Evolutionary conservation across 2,888 invertebrate genomes (phyloP), one percentile per base, ranked within the genome.

Genomic region (Drosophila vallismaia): DNA sequence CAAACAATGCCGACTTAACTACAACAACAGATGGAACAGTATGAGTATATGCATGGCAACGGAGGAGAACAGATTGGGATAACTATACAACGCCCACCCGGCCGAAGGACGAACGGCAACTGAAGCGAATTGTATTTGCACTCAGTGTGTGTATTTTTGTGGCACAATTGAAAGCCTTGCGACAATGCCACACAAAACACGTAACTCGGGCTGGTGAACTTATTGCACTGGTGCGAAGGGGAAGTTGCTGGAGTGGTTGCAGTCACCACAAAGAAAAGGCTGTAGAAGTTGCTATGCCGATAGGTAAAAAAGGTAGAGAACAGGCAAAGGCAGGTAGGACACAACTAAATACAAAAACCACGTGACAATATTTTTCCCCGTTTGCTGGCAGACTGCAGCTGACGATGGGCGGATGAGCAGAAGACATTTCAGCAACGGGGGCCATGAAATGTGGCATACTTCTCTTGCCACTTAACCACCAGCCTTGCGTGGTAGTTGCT

Each of bases 341-440:
- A 72, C 78, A 77, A 73, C 82, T 83, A 86, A 84, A 86, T 84
- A 86, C 78, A 76, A 82, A 84, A 82, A 85, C 81, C 83, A 84
- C 87, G 86, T 87, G 87, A 85, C 85, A 84, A 87, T 85, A 87
- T 85, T 77, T 85, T 71, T 59, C 49, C 31, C 44, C 24, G 14
- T 28, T 31, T 14, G 19, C 36, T 26, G 19, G 10, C 31, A 38
- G 26, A 28, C 33, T 44, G 19, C 33, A 45, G 54, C 64, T 26
- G 51, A 53, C 38, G 69, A 28, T 58, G 53, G 70, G 28, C 19
- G 57, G 26, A 24, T 38, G 64, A 54, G 38, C 44, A 55, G 40
- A 45, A 52, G 48, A 33, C 55, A 48, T 58, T 64, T 33, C 45
- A 50, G 46, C 29, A 33, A 6, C 19, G 8, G 40, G 24, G 9